These are phyloP conservation scores for Gymnopithys bicolor DNA, from an alignment of 2,797 vertebrate genomes.

Conservation along the genomic window DNA sequence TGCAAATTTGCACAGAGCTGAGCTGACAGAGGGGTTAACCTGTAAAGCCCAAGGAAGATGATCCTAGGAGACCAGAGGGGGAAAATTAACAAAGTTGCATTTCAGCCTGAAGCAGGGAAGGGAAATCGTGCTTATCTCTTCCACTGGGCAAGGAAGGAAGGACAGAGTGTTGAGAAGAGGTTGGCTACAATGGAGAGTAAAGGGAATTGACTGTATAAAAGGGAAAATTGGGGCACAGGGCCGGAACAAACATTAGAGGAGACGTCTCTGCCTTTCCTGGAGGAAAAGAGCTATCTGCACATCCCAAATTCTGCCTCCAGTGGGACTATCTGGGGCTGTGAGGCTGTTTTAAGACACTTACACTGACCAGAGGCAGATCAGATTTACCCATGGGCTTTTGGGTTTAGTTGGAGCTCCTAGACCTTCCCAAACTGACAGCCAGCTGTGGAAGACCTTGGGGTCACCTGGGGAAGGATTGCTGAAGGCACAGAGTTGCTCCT, in stretches of 20 bases:
- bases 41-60: neutral
- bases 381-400: neutral
- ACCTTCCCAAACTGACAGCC: neutral
- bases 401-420: neutral
- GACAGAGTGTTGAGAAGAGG: neutral
- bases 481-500: neutral
- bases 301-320: neutral
- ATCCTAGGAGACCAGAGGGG: neutral
- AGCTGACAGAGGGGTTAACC: neutral
- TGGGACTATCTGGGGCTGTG: neutral
- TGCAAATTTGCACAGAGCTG: neutral
- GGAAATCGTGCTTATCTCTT: neutral
- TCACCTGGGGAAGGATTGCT: neutral
- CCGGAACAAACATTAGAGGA: neutral
- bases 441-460: neutral
- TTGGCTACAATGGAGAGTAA: neutral
- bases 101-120: neutral
- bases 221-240: neutral
- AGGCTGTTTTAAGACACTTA: neutral
- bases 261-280: neutral
- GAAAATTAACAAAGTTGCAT: neutral
- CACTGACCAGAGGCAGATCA: neutral
- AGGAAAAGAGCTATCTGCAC: neutral
- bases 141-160: neutral
- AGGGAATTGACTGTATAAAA: neutral